phyloP scores from a whole-genome alignment of 2,797 vertebrate species.

The Taeniopygia guttata region DNA sequence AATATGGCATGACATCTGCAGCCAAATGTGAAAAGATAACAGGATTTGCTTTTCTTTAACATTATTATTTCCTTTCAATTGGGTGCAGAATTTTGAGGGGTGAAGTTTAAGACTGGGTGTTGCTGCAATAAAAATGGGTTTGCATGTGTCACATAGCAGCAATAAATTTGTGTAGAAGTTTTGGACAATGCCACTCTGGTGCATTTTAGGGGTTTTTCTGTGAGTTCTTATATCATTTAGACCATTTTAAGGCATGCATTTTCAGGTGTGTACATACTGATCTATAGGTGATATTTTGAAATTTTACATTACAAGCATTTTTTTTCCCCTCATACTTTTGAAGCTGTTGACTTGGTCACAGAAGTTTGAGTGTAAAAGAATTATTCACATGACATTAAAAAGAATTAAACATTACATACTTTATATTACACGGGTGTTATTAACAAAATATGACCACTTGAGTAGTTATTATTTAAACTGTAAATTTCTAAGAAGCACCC shows the following conservation, averaged over 20 bases:
- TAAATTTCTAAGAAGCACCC: neutral
- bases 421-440: neutral
- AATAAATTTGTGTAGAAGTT: neutral
- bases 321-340: neutral
- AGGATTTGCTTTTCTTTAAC: constrained; percentile 76
- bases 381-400: neutral
- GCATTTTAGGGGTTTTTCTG: neutral
- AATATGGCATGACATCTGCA: constrained; percentile 72
- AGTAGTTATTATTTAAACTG: neutral
- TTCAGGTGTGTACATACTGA: neutral
- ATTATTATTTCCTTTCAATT: constrained; percentile 76
- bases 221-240: neutral
- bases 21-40: constrained; percentile 71
- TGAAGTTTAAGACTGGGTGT: constrained; percentile 70
- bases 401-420: neutral
- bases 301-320: neutral
- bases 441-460: neutral
- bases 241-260: neutral
- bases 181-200: neutral
- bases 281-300: neutral
- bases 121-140: constrained; percentile 70
- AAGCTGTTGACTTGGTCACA: neutral
- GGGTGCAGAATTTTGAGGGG: constrained; percentile 72
- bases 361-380: neutral
- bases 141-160: constrained; percentile 61